Base-by-base conservation (phyloP, 1,140 invertebrate species). In the roundworm (Caenorhabditis elegans) region DNA sequence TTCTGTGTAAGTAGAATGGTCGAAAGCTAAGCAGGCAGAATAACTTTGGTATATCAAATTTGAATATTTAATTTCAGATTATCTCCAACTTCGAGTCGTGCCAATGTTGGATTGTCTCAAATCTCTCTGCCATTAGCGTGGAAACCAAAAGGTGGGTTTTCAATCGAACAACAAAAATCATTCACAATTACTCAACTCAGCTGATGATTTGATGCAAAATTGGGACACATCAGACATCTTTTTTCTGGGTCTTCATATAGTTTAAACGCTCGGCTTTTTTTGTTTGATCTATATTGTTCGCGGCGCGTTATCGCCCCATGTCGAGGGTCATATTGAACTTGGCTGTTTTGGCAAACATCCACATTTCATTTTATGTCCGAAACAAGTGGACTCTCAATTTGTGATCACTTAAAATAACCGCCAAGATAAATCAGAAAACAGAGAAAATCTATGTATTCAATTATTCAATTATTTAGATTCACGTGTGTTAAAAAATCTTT, bases 101-200 rank as follows among this genome's bases (percentile, higher is more conserved):
- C 60, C 8, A 70, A 70, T 70, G 60, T 70, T 8, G 60, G 60
- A n/a, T 70, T 70, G 39, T 70, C 60, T n/a, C 60, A 70, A 39
- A 70, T 70, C 4, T 70, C 60, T 36, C 60, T 70, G 11, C 60
- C 60, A 19, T 17, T 70, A 0, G 60, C 60, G 2, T 70, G 60
- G 60, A 70, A 70, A 39, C 60, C 60, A 70, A 70, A 70, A 70
- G 60, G 60, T 70, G 34, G 3, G n/a, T 22, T 70, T 28, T 53
- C 22, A 53, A 53, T n/a, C 6, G 19, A 70, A 39, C 34, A 70
- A 39, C 60, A 39, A 39, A 39, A 70, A 70, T 70, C 60, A 70
- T 22, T 13, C 31, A 2, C 17, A 70, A 70, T 31, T 11, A 70
- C 26, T 31, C 53, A n/a, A n/a, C n/a, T n/a, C n/a, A n/a, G n/a